Base-by-base conservation (phyloP, 1,140 invertebrate genomes). In the Euwallacea fornicatus region DNA sequence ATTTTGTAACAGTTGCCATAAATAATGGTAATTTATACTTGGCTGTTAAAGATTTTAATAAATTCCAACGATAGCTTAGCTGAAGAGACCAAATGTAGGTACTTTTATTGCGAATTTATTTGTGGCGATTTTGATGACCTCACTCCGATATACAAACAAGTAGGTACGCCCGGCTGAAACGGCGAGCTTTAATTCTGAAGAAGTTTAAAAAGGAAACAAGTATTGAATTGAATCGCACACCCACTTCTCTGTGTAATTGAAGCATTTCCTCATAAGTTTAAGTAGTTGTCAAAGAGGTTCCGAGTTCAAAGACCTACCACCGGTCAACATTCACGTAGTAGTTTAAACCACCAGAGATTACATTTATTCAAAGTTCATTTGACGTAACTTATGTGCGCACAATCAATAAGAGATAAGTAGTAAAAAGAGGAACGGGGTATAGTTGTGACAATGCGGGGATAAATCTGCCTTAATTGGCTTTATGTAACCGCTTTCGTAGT, bases 11-110 rank as follows among this genome's bases (percentile, higher is more conserved):
- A 42, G 42, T 42, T 2, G 16, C 63, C 47, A 42, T 65, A 65
- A 65, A 65, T 65, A 65, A 41, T 15, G 44, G 11, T 47, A 63
- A 63, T 63, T 63, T 63, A 63, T 50, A 63, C 21, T 46, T 41
- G 7, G 8, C 42, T 63, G 13, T 63, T 63, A 50, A 21, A 46
- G 44, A 47, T 63, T 63, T 42, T 42, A 43, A n/a, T 61, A 43
- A 61, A 42, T 42, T 61, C 21, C 10, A 42, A 11, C 9, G 59
- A 9, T 43, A 41, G 13, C 13, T 10, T 13, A 50, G 13, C 46
- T 50, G 21, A 33, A 33, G 21, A 33, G 21, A 33, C 21, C 21
- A 33, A 33, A 33, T 33, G 21, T 33, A 33, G 21, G 21, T 33
- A 33, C 21, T 33, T 33, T 33, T 33, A 33, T 50, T 50, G 13